A percentile compares a stretch with the other conserved stretches of the same genome.
Conservation (phyloP, 2,113 vertebrate species). For the rabbit (Oryctolagus cuniculus) region DNA sequence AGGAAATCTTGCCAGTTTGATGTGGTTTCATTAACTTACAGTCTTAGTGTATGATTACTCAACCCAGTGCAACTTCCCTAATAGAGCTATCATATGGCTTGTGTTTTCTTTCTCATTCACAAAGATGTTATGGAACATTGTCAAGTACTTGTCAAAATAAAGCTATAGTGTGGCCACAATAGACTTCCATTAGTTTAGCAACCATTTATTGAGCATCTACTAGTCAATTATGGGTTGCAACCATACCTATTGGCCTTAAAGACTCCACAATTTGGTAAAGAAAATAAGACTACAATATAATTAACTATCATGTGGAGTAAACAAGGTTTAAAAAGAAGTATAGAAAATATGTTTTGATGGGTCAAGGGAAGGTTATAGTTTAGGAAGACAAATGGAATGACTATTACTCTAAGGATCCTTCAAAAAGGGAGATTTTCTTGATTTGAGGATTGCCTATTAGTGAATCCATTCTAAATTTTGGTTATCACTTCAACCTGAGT, state of each 20-base stretch:
- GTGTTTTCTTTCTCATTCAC: slow-evolving; percentile 1
- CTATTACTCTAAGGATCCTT: not conserved
- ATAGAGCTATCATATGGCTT: not conserved
- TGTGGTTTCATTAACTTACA: slow-evolving; percentile 12
- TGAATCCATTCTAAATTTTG: not conserved
- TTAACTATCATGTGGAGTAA: not conserved
- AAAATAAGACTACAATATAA: not conserved
- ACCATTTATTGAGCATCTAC: not conserved
- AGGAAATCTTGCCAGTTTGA: not conserved
- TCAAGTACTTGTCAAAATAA: not conserved
- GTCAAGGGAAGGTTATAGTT: not conserved
- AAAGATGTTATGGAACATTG: not conserved
- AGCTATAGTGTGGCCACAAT: not conserved
- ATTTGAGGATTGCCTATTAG: slow-evolving; percentile 25
- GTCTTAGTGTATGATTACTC: not conserved
- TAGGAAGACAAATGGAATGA: not conserved
- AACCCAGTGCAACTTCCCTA: not conserved
- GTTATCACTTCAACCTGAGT: not conserved
- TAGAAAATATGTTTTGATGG: not conserved
- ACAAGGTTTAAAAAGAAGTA: not conserved
- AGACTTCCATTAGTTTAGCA: not conserved
- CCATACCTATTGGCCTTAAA: not conserved
- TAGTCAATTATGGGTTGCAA: not conserved
- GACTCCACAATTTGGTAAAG: not conserved
- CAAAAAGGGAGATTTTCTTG: not conserved